Evolutionary conservation across 2,797 vertebrate species (phyloP), one percentile per base, ranked within the genome.

Genomic region (Etheostoma nigrum): DNA sequence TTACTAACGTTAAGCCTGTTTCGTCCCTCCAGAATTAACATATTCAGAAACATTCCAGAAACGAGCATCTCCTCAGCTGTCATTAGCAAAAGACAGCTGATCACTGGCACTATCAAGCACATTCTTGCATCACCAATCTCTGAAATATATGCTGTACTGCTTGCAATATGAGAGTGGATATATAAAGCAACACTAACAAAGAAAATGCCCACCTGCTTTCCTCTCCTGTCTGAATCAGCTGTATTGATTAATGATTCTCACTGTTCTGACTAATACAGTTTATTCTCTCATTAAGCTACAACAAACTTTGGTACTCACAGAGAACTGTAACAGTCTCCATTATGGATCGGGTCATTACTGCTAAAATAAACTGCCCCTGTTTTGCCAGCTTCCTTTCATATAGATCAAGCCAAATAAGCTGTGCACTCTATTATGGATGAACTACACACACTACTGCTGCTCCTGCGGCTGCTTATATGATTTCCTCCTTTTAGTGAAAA

Each of bases 321-420:
- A 68, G 67, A 90, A 79, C 79, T 73, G 69, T 58, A 76, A 70
- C 83, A 58, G 73, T 82, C 85, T 78, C 66, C 65, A 15, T 91
- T 91, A 92, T 92, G 77, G 88, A 92, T 90, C 62, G 65, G 81
- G 69, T 88, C 90, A 90, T 93, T 91, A 92, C 65, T 67, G 85
- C 81, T 81, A 76, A 87, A 90, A 91, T 84, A 91, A 91, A 91
- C 85, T 69, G 49, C 67, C 54, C 72, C 67, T 81, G 82, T 87
- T 89, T 84, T 67, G 67, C 84, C 74, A 78, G 83, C 66, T 65
- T 78, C 79, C 18, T 18, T 72, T 86, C 73, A 76, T 77, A 79
- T n/a, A 69, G 55, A 33, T 64, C 59, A 30, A 16, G 82, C 80
- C 60, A 87, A 87, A 89, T 68, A 76, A 87, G 63, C 73, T 19